Evolutionary conservation across 2,797 vertebrate genomes (phyloP).

Genomic region (Muscicapa striata): DNA sequence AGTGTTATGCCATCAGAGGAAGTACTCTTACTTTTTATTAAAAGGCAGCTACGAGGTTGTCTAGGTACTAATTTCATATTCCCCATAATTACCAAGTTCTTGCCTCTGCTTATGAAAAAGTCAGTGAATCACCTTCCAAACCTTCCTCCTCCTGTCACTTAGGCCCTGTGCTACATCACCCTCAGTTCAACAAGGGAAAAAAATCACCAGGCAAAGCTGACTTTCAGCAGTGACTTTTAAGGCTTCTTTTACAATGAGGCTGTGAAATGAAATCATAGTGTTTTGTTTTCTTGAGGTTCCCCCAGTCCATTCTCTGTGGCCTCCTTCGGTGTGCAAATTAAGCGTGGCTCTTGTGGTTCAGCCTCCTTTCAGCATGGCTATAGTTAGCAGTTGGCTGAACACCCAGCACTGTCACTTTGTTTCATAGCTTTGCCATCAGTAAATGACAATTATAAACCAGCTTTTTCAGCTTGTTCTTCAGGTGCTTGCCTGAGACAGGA

Average conservation of each 20-base stretch:
- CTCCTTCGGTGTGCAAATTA: neutral
- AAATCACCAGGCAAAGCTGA: neutral
- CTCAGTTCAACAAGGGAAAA: neutral
- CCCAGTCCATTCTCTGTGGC: neutral
- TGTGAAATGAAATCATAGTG: neutral
- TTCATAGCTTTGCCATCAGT: slow-evolving; percentile 6
- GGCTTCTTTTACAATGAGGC: neutral
- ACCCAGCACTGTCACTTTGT: neutral
- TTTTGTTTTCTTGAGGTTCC: neutral
- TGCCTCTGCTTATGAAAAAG: neutral
- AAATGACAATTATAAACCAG: neutral
- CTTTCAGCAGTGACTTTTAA: neutral
- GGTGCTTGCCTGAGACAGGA: neutral
- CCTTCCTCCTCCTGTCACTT: neutral
- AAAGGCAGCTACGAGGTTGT: neutral
- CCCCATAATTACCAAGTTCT: neutral
- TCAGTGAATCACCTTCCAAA: slow-evolving; percentile 9
- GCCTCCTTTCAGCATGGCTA: neutral
- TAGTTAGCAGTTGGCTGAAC: slow-evolving; percentile 18
- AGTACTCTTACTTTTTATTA: slow-evolving; percentile 30
- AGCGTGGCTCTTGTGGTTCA: slow-evolving; percentile 23
- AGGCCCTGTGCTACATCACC: neutral
- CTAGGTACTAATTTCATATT: slow-evolving; percentile 39
- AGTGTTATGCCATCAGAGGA: neutral
- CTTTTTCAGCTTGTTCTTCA: neutral